Evolutionary conservation across 2,113 vertebrate genomes (phyloP), one percentile per base, ranked within the genome.

Genomic region (Pseudonaja textilis): DNA sequence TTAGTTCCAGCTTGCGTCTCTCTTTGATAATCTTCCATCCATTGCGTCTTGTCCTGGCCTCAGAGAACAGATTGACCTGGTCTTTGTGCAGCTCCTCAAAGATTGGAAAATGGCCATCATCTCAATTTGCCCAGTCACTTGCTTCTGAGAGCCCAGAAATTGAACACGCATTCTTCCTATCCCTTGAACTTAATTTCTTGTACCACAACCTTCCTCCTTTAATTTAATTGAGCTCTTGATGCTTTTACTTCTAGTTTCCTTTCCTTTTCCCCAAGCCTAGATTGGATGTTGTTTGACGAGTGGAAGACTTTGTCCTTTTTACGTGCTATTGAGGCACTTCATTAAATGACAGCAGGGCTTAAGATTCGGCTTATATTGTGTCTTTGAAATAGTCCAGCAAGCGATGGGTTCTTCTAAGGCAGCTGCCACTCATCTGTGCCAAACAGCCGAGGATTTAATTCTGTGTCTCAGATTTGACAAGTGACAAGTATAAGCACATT

Each of bases 401-500:
- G 7, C 0, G 18, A 45, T 7, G 5, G 23, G 64, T 22, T 55
- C 91, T 47, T 74, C 56, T 85, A 61, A 0, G 93, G 5, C 50
- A 34, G 2, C 91, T 54, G 74, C 18, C 94, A 6, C 87, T 91
- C 92, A 9, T 9, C 39, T 52, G 86, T 81, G 23, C 55, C 90
- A 34, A 94, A 93, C 47, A 11, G 45, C 54, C 57, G 89, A 86
- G 92, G 92, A 94, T 92, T 92, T 95, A 95, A 61, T 94, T 91
- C 89, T 92, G 90, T 95, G 91, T 92, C 20, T 93, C 64, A 93
- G 95, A 91, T 93, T 94, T 94, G 23, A 89, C 55, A 56, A 96
- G 94, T 87, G 61, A 5, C 5, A 90, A 91, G 92, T 89, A 91
- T 94, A 93, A 95, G 92, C 42, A 89, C 95, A 93, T 95, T 97